A percentile compares a stretch with the other conserved stretches of the same genome.
phyloP scores from a whole-genome alignment of 2,888 invertebrate species.

The Nysson spinosus region DNA sequence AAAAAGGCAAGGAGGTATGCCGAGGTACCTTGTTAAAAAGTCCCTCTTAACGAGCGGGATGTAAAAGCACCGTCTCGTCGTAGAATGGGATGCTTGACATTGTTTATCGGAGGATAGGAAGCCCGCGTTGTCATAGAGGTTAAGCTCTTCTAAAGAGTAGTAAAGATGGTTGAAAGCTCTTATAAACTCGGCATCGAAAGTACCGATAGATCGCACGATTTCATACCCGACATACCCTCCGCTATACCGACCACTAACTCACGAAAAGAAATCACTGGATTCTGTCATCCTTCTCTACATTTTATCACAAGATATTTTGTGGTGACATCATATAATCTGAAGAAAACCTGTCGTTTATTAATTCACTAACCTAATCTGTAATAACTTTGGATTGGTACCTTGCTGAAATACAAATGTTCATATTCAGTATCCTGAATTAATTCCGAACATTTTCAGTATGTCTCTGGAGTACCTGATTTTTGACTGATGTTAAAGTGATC shows the following conservation, averaged over 20 bases:
- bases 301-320: too few species aligned
- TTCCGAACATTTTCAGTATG: too few species aligned
- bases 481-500: too few species aligned
- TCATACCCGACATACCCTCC: conserved; percentile 4
- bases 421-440: too few species aligned
- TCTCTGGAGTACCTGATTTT: too few species aligned
- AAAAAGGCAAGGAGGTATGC: conserved; percentile 46
- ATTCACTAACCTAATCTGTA: too few species aligned
- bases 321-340: too few species aligned
- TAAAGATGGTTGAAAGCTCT: conserved; percentile 43
- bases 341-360: too few species aligned
- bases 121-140: conserved; percentile 27
- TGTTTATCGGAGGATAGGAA: conserved; percentile 54
- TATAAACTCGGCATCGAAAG: conserved; percentile 22
- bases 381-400: too few species aligned
- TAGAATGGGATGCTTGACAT: conserved; percentile 56
- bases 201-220: conserved; percentile 15
- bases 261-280: not conserved
- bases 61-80: conserved; percentile 48
- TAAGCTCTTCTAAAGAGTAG: conserved; percentile 35
- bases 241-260: not conserved
- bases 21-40: conserved; percentile 49
- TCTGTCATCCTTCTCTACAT: too few species aligned
- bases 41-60: conserved; percentile 55
- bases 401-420: too few species aligned